Evolutionary conservation across 2,888 invertebrate genomes (phyloP).

Genomic region (Torymus texanus): DNA sequence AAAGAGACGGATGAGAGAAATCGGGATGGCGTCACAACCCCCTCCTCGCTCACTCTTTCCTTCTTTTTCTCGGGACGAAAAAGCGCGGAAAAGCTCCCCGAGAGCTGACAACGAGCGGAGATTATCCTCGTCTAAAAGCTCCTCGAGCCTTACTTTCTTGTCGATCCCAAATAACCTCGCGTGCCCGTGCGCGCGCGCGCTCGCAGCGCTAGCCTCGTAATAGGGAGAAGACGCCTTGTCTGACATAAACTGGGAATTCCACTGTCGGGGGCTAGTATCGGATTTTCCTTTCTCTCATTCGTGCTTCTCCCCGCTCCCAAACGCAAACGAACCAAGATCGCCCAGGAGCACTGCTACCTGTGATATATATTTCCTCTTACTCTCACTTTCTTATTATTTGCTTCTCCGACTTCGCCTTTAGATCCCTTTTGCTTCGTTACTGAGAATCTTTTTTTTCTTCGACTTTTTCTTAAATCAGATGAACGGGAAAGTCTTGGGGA

Average conservation of each 20-base stretch:
- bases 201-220: slow-evolving; percentile 21
- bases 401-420: not conserved
- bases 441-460: too few relatives aligned
- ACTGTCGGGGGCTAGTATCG: slow-evolving; percentile 66
- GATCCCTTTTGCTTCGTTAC: too few relatives aligned
- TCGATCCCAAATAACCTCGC: slow-evolving; percentile 34
- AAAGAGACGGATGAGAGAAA: slow-evolving; percentile 8
- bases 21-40: not conserved
- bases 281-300: slow-evolving; percentile 25
- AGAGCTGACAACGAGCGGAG: slow-evolving; percentile 46
- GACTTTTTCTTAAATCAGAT: too few relatives aligned
- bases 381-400: slow-evolving; percentile 10
- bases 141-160: not conserved
- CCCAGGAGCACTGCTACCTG: not conserved
- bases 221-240: slow-evolving; percentile 65
- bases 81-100: slow-evolving; percentile 33
- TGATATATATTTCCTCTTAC: not conserved
- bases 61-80: not conserved
- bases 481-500: too few relatives aligned
- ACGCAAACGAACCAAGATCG: slow-evolving; percentile 36
- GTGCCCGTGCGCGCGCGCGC: too few relatives aligned
- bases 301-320: not conserved
- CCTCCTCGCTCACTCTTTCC: too few relatives aligned
- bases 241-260: slow-evolving; percentile 65
- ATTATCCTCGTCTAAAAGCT: slow-evolving; percentile 53